Conservation (phyloP, 2,888 invertebrate species). For the Netelia inedita region DNA sequence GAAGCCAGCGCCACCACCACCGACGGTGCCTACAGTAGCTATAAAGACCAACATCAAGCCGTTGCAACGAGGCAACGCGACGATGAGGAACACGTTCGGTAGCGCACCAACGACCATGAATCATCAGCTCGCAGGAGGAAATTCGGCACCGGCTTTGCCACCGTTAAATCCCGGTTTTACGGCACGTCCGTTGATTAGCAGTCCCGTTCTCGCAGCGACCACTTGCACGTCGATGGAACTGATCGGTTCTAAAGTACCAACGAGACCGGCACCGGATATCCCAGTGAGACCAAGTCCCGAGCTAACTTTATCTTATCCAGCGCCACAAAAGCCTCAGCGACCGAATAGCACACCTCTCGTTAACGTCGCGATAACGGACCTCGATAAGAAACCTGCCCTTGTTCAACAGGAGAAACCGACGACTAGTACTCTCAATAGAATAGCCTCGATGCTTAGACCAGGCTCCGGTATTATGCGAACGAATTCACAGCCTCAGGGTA, state of each 20-base stretch:
- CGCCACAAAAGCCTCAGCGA: slow-evolving; percentile 76
- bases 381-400: slow-evolving; percentile 83
- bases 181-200: slow-evolving; percentile 92
- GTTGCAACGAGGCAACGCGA: slow-evolving; percentile 73
- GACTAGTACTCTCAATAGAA: slow-evolving; percentile 88
- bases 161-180: slow-evolving; percentile 88
- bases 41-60: slow-evolving; percentile 81
- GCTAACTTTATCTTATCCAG: slow-evolving; percentile 81
- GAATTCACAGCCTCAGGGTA: slow-evolving; percentile 86
- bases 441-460: slow-evolving; percentile 89
- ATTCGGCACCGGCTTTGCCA: slow-evolving; percentile 87
- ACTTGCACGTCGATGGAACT: slow-evolving; percentile 92
- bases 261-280: slow-evolving; percentile 87
- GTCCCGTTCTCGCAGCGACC: slow-evolving; percentile 92
- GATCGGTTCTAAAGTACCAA: slow-evolving; percentile 87
- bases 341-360: slow-evolving; percentile 78
- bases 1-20: slow-evolving; percentile 89
- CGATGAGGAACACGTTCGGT: slow-evolving; percentile 60
- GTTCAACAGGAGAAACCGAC: slow-evolving; percentile 73
- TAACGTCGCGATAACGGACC: slow-evolving; percentile 73
- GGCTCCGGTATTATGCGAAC: slow-evolving; percentile 86
- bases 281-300: slow-evolving; percentile 88
- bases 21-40: slow-evolving; percentile 86
- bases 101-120: slow-evolving; percentile 30
- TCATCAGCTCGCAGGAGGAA: slow-evolving; percentile 38